Evolutionary conservation across 1,140 invertebrate species (phyloP), one percentile per base, ranked within the genome.

Genomic region (Rhagoletis pomonella): DNA sequence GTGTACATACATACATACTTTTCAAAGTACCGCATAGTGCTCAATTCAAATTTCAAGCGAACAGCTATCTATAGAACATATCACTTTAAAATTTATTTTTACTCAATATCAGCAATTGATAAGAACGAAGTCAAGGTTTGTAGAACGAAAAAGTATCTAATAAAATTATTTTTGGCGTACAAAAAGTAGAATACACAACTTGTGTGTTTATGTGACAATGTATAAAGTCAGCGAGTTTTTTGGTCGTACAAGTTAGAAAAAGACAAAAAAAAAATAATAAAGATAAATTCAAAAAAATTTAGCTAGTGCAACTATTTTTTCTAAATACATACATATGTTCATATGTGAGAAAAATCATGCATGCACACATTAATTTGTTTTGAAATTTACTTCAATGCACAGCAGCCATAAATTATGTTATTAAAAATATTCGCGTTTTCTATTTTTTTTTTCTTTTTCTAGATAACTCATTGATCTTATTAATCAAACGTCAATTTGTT

Each of bases 41-140:
- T 39, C 17, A 14, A 58, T 81, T 81, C 44, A 58, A 55, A 81
- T 55, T 55, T 81, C n/a, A 9, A 7, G 73, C 9, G 17, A 0
- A 12, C 17, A 19, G n/a, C n/a, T 81, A 81, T 81, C 67, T 44
- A 44, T n/a, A 14, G n/a, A n/a, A 19, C 4, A 19, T 3, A 55
- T 50, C 73, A 81, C 19, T 81, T 50, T 55, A 1, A 29, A 55
- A 19, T 81, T 81, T 81, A 81, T 81, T 81, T 58, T 2, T 5
- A 73, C 12, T 81, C 47, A 58, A 81, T 81, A 81, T 7, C 47
- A n/a, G n/a, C 14, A 81, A 58, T 81, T 81, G 73, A 81, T 81
- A 81, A 81, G 73, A 50, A 81, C n/a, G 2, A 10, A 50, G 9
- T 81, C 73, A 81, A 81, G 73, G 73, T 81, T 81, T 4, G 2